These are phyloP conservation scores for Wiebesia pumilae DNA, from an alignment of 1,140 invertebrate genomes.

Conservation along the genomic window DNA sequence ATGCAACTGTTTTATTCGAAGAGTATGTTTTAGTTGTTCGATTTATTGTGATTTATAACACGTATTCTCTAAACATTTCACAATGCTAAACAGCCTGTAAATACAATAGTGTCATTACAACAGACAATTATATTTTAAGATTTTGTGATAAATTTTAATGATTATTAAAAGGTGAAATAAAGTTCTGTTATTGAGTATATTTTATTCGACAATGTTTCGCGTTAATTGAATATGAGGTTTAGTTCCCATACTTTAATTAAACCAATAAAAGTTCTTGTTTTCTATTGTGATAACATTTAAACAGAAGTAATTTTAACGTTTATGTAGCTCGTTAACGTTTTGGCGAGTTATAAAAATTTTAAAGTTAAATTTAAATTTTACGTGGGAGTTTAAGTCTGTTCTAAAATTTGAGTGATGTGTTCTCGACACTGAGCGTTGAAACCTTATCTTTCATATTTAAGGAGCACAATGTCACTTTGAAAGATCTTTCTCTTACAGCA, in stretches of 20 bases:
- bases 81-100: too few species aligned
- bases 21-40: too few species aligned
- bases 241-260: neutral
- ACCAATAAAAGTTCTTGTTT: neutral
- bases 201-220: too few species aligned
- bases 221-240: too few species aligned
- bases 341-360: neutral
- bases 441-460: neutral
- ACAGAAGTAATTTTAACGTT: neutral
- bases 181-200: too few species aligned
- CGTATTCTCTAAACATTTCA: too few species aligned
- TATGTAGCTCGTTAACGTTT: neutral
- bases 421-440: neutral
- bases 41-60: too few species aligned
- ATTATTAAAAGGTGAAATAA: too few species aligned
- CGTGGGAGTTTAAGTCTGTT: neutral
- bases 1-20: too few species aligned
- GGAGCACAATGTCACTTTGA: neutral
- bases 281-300: neutral
- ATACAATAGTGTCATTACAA: too few species aligned
- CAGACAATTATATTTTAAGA: too few species aligned
- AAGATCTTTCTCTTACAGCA: neutral
- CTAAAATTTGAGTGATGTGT: neutral
- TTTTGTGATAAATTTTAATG: too few species aligned
- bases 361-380: constrained; percentile 1